Conservation (phyloP, 92 coral and sea anemone genomes). For the Bergia sp. region DNA sequence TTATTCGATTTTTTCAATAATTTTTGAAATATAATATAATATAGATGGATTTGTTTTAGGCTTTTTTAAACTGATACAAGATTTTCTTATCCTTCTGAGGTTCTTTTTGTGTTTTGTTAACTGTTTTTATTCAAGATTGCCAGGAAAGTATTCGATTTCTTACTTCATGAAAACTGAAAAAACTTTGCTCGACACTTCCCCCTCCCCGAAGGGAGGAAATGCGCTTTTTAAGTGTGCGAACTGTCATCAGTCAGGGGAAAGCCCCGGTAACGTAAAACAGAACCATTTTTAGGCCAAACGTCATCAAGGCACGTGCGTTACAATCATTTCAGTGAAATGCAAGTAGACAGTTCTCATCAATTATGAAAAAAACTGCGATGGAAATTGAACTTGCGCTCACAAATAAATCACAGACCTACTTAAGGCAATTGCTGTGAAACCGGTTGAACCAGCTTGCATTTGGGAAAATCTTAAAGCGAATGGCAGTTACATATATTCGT, state of each 20-base stretch:
- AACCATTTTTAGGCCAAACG: neutral
- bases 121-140: neutral
- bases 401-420: neutral
- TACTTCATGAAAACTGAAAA: too few relatives aligned
- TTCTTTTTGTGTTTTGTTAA: neutral
- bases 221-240: neutral
- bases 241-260: neutral
- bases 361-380: constrained; percentile 22
- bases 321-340: neutral
- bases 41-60: neutral
- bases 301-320: constrained; percentile 41
- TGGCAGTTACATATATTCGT: neutral
- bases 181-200: neutral
- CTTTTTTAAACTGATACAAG: neutral
- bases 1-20: neutral
- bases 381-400: neutral
- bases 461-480: neutral
- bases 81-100: neutral
- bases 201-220: constrained; percentile 18
- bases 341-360: constrained; percentile 43
- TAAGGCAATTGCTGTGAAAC: neutral
- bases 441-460: neutral
- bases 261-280: constrained; percentile 23
- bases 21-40: too few relatives aligned
- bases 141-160: neutral